Conservation (phyloP, 2,113 vertebrate species). For the Rhea pennata region DNA sequence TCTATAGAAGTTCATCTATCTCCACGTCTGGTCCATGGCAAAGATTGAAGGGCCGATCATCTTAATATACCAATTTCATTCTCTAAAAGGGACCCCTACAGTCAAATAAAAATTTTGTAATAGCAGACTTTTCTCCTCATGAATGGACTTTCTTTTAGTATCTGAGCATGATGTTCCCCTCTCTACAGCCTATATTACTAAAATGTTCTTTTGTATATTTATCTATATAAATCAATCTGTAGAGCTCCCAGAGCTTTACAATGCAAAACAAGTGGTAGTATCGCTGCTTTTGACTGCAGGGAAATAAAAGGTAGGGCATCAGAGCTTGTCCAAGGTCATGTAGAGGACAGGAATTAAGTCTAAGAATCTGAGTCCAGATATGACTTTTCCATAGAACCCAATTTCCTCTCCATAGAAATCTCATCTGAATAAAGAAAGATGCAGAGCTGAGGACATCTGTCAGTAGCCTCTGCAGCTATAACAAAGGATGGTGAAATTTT, state of each 20-base stretch:
- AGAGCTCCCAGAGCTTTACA: not conserved
- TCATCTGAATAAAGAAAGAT: not conserved
- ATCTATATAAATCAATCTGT: fast-evolving
- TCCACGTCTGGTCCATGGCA: not conserved
- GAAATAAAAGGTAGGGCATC: not conserved
- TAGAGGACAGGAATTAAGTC: not conserved
- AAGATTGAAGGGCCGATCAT: no score
- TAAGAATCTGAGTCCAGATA: not conserved
- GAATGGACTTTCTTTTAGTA: not conserved
- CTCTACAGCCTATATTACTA: fast-evolving
- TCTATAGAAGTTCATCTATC: not conserved
- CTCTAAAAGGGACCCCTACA: not conserved
- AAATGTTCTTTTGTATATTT: not conserved
- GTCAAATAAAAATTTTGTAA: not conserved
- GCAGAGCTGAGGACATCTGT: not conserved
- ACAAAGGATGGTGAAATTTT: not conserved
- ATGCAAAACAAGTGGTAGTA: not conserved
- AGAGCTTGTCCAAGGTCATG: not conserved
- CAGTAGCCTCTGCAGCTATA: not conserved
- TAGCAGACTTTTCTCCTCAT: not conserved
- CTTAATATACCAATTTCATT: not conserved
- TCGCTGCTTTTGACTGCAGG: not conserved
- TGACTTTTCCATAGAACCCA: not conserved
- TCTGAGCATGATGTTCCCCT: not conserved
- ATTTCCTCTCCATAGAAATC: not conserved